Evolutionary conservation across 2,888 invertebrate genomes (phyloP).

Genomic region (Epinotia bilunana): DNA sequence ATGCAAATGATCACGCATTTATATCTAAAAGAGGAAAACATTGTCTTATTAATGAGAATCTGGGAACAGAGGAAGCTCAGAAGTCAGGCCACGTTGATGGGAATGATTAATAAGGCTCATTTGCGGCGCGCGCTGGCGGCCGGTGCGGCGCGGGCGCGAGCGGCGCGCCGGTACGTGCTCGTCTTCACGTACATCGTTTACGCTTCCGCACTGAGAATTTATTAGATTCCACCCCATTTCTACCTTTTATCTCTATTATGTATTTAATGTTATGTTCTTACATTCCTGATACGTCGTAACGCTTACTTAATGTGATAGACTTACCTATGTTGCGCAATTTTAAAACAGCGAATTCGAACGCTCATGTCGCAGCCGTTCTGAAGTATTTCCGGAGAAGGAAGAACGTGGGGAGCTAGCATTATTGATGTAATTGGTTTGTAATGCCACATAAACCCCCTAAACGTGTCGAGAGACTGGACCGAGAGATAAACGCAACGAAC

Average conservation of each 20-base stretch:
- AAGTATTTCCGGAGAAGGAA: slow-evolving; percentile 25
- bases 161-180: slow-evolving; percentile 69
- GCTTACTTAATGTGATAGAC: slow-evolving; percentile 58
- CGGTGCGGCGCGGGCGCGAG: slow-evolving; percentile 48
- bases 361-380: slow-evolving; percentile 22
- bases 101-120: slow-evolving; percentile 83
- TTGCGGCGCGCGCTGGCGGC: slow-evolving; percentile 71
- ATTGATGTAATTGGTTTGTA: slow-evolving; percentile 84
- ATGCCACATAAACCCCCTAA: slow-evolving; percentile 83
- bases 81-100: slow-evolving; percentile 79
- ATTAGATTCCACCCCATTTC: slow-evolving; percentile 80
- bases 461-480: slow-evolving; percentile 81
- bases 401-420: slow-evolving; percentile 56
- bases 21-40: slow-evolving; percentile 55
- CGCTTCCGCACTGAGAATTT: slow-evolving; percentile 80
- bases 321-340: slow-evolving; percentile 28
- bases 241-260: slow-evolving; percentile 79
- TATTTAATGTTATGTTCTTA: slow-evolving; percentile 69
- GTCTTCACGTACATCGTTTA: slow-evolving; percentile 80
- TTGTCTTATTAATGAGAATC: slow-evolving; percentile 73
- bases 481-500: slow-evolving; percentile 79
- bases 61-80: slow-evolving; percentile 74
- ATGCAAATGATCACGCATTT: slow-evolving; percentile 23
- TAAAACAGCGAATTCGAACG: slow-evolving; percentile 32
- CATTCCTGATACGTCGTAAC: slow-evolving; percentile 59